Percentiles rank a stretch among this genome's conserved stretches.
Conservation (phyloP, 2,888 invertebrate genomes). For the Himalopsyche japonica region DNA sequence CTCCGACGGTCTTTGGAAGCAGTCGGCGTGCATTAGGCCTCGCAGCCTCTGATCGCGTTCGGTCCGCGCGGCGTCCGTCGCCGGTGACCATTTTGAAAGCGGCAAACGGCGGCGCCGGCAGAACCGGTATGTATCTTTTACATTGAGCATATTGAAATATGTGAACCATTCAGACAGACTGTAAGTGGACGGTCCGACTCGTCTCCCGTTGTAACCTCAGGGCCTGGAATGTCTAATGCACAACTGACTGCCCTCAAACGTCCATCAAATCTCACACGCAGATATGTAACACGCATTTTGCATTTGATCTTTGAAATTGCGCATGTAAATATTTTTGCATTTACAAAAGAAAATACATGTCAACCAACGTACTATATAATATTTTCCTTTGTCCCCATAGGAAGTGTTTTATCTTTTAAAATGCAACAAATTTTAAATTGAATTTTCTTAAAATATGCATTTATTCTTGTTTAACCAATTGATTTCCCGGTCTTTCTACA, state of each 20-base stretch:
- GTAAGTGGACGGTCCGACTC: conserved; percentile 29
- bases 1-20: not conserved
- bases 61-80: not conserved
- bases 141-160: conserved; percentile 36
- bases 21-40: not conserved
- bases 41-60: not conserved
- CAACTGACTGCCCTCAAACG: conserved; percentile 20
- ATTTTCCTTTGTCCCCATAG: too few relatives aligned
- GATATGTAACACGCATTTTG: not conserved
- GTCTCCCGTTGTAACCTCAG: not conserved
- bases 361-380: too few relatives aligned
- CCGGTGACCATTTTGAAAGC: not conserved
- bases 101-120: not conserved
- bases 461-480: too few relatives aligned
- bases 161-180: conserved; percentile 33
- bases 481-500: too few relatives aligned
- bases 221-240: conserved; percentile 30
- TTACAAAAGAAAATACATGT: too few relatives aligned
- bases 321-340: too few relatives aligned
- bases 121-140: conserved; percentile 38
- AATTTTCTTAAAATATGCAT: too few relatives aligned
- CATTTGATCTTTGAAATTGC: too few relatives aligned
- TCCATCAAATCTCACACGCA: too few relatives aligned
- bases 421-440: too few relatives aligned
- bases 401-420: too few relatives aligned